Evolutionary conservation across 2,113 vertebrate species (phyloP).

Genomic region (Caretta caretta): DNA sequence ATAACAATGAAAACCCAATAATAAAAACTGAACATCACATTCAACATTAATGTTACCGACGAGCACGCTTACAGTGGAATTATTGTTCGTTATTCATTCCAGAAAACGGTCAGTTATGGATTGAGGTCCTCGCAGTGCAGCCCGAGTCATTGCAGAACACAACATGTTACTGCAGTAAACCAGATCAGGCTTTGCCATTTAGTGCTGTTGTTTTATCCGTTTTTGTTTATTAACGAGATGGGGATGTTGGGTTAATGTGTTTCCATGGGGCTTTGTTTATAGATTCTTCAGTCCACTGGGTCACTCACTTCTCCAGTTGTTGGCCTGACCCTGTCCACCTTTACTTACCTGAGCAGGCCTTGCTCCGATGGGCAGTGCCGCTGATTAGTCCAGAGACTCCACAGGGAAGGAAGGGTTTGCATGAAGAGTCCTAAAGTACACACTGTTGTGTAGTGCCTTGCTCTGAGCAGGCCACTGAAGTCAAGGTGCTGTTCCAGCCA

Average conservation of each 20-base stretch:
- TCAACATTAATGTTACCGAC: slow-evolving; percentile 31
- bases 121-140: slow-evolving; percentile 1
- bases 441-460: background rate
- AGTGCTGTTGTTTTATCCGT: slow-evolving; percentile 60
- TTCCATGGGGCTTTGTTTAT: background rate
- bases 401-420: background rate
- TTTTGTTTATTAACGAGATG: background rate
- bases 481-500: background rate
- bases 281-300: background rate
- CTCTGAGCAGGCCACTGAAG: background rate
- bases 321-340: background rate
- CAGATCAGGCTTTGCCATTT: slow-evolving; percentile 44
- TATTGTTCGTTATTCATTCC: slow-evolving; percentile 61
- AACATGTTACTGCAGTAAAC: background rate
- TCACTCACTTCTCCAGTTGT: background rate
- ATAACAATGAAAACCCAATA: slow-evolving; percentile 2
- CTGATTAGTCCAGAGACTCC: background rate
- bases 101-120: slow-evolving; percentile 29
- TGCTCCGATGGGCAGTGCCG: fast-evolving
- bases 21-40: slow-evolving; percentile 18
- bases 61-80: slow-evolving; percentile 59
- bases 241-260: background rate
- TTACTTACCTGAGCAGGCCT: background rate
- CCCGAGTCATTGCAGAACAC: slow-evolving; percentile 3
- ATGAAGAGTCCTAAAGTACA: background rate